Percentiles rank a stretch among this genome's conserved stretches.
Conservation (phyloP, 2,888 invertebrate species). For the Acleris sparsana region DNA sequence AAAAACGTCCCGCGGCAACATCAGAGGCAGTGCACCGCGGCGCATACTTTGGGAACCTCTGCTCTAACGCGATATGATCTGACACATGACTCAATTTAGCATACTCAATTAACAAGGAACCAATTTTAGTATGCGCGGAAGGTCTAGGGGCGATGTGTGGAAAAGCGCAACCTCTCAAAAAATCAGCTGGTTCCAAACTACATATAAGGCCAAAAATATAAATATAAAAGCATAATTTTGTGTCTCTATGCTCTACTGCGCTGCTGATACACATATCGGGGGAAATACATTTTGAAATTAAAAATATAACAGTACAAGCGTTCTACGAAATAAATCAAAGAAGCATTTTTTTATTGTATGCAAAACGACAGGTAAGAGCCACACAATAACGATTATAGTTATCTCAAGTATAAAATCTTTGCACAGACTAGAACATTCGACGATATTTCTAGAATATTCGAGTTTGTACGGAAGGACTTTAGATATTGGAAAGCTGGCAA, state of each 20-base stretch:
- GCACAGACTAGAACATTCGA: not conserved
- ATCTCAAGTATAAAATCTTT: not conserved
- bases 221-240: slow-evolving; percentile 65
- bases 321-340: slow-evolving; percentile 71
- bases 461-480: not conserved
- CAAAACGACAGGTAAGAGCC: not conserved
- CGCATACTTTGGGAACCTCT: not conserved
- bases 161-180: slow-evolving; percentile 59
- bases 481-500: not conserved
- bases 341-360: slow-evolving; percentile 54
- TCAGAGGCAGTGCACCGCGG: not conserved
- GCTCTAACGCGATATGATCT: slow-evolving; percentile 41
- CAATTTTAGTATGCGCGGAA: slow-evolving; percentile 73
- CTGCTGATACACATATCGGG: slow-evolving; percentile 72
- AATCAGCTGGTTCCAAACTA: slow-evolving; percentile 61
- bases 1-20: not conserved
- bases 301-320: slow-evolving; percentile 66
- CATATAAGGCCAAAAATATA: slow-evolving; percentile 67
- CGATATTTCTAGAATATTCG: not conserved
- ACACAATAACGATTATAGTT: not conserved
- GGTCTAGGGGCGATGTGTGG: slow-evolving; percentile 68
- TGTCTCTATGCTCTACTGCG: slow-evolving; percentile 67
- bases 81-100: slow-evolving; percentile 36
- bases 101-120: slow-evolving; percentile 54
- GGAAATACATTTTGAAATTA: slow-evolving; percentile 60